phyloP scores from a whole-genome alignment of 1,140 invertebrate species.

The Drosophila melanogaster region DNA sequence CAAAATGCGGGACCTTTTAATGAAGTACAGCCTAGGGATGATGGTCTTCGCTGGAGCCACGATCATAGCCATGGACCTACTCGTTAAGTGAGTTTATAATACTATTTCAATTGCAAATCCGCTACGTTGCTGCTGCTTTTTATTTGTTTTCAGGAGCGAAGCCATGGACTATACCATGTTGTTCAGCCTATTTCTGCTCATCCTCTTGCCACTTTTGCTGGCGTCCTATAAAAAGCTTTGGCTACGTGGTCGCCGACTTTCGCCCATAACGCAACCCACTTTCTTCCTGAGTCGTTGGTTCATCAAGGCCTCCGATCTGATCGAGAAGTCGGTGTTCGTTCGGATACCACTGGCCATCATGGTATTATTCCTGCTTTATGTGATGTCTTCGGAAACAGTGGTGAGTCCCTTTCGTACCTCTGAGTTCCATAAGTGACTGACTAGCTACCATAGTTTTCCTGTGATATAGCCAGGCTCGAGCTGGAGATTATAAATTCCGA shows the following conservation, averaged over 20 bases:
- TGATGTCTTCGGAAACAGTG: conserved; percentile 9
- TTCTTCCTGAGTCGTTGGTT: conserved; percentile 17
- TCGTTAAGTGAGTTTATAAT: background rate
- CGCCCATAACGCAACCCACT: background rate
- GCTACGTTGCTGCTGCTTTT: no score
- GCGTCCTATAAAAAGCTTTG: conserved; percentile 35
- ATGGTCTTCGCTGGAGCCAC: background rate
- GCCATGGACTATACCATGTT: background rate
- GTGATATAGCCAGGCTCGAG: conserved; percentile 24
- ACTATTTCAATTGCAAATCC: no score
- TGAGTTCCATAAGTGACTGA: background rate
- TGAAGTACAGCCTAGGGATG: conserved; percentile 65
- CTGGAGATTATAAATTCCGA: conserved; percentile 28
- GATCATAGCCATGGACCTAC: background rate
- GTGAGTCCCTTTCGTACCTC: conserved; percentile 5
- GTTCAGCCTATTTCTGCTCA: background rate
- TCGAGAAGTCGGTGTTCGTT: conserved; percentile 13
- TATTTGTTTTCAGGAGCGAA: background rate
- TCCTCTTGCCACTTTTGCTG: background rate
- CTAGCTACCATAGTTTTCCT: conserved; percentile 6
- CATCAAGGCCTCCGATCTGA: background rate
- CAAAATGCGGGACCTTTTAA: conserved; percentile 50
- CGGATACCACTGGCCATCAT: conserved; percentile 1
- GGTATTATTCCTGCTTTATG: conserved; percentile 4
- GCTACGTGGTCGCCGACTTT: background rate